A percentile compares a stretch with the other conserved stretches of the same genome.
These are phyloP conservation scores for Formica aserva DNA, from an alignment of 2,888 invertebrate genomes.

Conservation along the genomic window DNA sequence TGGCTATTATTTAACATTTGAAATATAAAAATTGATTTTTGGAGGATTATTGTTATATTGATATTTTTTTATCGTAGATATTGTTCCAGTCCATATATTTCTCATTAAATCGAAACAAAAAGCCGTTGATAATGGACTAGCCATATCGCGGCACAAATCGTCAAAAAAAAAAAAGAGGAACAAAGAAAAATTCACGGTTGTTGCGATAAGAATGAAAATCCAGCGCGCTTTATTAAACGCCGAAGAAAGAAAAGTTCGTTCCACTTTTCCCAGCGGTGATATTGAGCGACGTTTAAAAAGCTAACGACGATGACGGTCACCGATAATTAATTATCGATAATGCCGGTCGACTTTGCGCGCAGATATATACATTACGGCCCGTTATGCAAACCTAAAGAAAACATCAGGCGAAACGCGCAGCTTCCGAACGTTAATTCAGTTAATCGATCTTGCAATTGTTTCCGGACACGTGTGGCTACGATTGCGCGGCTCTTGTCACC, in stretches of 20 bases:
- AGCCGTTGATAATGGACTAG: slow-evolving; percentile 18
- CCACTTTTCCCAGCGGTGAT: slow-evolving; percentile 32
- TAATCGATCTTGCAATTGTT: slow-evolving; percentile 15
- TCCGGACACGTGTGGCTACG: neutral
- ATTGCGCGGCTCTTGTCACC: slow-evolving; percentile 9
- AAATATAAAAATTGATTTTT: neutral
- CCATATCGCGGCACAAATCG: neutral
- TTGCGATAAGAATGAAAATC: slow-evolving; percentile 17
- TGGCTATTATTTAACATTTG: neutral
- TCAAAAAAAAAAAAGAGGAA: neutral
- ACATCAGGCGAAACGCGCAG: slow-evolving; percentile 1
- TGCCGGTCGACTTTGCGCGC: neutral
- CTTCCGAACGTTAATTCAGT: slow-evolving; percentile 7
- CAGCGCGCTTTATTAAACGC: slow-evolving; percentile 38
- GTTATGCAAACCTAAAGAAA: slow-evolving; percentile 39
- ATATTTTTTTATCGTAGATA: neutral
- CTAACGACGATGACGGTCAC: slow-evolving; percentile 31
- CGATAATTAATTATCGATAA: slow-evolving; percentile 47
- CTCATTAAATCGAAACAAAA: slow-evolving; percentile 1
- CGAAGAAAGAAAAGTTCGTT: slow-evolving; percentile 39
- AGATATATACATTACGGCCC: slow-evolving; percentile 15
- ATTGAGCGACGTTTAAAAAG: slow-evolving; percentile 48
- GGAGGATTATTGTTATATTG: neutral
- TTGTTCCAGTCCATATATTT: slow-evolving; percentile 5
- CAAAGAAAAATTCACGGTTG: slow-evolving; percentile 19